Evolutionary conservation across 2,888 invertebrate species (phyloP).

Genomic region (Poecilus cupreus): DNA sequence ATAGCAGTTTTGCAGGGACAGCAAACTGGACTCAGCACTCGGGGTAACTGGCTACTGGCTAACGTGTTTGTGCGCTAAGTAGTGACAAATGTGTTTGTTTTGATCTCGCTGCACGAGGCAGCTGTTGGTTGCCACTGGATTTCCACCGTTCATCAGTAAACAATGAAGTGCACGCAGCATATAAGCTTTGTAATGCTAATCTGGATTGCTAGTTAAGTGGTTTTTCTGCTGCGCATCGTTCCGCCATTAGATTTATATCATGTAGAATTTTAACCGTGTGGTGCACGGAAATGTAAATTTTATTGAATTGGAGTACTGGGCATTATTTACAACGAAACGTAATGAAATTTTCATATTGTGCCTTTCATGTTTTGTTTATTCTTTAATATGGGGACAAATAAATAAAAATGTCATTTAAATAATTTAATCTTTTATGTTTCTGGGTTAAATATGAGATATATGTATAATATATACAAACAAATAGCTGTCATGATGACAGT

Average conservation of each 20-base stretch:
- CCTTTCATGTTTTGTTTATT: too few species aligned
- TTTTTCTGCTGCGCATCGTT: slow-evolving; percentile 32
- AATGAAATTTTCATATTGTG: too few species aligned
- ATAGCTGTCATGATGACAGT: too few species aligned
- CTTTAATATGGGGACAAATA: too few species aligned
- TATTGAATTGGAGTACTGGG: too few species aligned
- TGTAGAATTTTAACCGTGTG: not conserved
- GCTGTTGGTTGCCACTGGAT: not conserved
- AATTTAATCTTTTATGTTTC: too few species aligned
- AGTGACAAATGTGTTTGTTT: slow-evolving; percentile 33
- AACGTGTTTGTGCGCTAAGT: slow-evolving; percentile 4
- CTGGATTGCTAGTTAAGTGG: slow-evolving; percentile 8
- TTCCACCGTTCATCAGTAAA: slow-evolving; percentile 11
- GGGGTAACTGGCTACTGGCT: not conserved
- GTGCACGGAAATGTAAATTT: too few species aligned
- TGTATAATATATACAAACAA: too few species aligned
- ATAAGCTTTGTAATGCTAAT: slow-evolving; percentile 38
- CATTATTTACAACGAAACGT: too few species aligned
- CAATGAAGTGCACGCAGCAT: slow-evolving; percentile 29
- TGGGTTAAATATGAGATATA: too few species aligned
- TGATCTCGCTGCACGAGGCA: not conserved
- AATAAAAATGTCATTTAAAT: too few species aligned
- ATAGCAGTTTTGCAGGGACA: not conserved
- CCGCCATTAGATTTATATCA: slow-evolving; percentile 12
- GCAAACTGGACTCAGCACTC: not conserved